Evolutionary conservation across 2,797 vertebrate genomes (phyloP), one percentile per base, ranked within the genome.

Genomic region (Pipistrellus nathusii): DNA sequence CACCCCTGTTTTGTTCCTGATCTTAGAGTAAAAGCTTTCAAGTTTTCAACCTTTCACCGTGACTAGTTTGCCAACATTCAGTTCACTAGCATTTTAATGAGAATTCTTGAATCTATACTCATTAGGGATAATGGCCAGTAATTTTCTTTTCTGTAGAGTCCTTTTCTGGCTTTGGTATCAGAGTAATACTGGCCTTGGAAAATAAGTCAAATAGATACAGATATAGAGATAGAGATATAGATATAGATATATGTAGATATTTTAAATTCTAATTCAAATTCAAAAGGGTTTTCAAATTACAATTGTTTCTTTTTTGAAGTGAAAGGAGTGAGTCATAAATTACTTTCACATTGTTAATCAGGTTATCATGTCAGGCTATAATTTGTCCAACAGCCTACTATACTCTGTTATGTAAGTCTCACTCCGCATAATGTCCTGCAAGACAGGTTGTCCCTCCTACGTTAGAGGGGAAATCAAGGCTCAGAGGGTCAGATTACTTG

Each of bases 221-320:
- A 41, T 41, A 41, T 41, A 41, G 38, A 41, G 6, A 41, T 41
- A 41, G 38, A 41, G 38, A 41, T 41, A 41, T 41, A 41, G 38
- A 38, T 23, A 55, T 21, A 46, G 9, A 46, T 46, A 46, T 38
- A 69, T 23, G 21, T 55, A 21, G 21, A 8, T 51, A 41, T 51
- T 53, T 53, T 53, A 1, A 94, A 90, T 76, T 77, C 27, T 76
- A 53, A 80, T 64, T 90, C 30, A 81, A 71, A 88, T 46, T 46
- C 59, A 92, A 95, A 76, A 20, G 23, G 23, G 30, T 55, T 87
- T 95, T 87, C 57, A 82, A 91, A 71, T 68, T 81, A 69, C 38
- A 53, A 44, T 64, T 87, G 72, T 44, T 78, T 84, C n/a, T 88
- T 85, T 86, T 86, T 21, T 44, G 25, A 38, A 15, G 6, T 72